phyloP scores from a whole-genome alignment of 2,888 invertebrate genomes.

The Phaonia tiefii region DNA sequence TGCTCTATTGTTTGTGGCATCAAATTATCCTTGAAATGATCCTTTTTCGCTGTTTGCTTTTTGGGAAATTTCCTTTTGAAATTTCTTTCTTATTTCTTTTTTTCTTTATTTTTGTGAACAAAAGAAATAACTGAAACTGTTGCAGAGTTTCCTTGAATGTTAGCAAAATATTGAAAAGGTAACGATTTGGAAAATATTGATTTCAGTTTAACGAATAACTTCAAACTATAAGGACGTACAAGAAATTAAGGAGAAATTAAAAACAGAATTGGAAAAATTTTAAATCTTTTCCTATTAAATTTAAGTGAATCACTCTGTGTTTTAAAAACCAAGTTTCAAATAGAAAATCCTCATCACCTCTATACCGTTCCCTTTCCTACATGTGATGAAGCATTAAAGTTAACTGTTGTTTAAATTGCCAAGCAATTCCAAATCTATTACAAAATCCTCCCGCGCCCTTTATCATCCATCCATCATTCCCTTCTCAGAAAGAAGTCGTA shows the following conservation, averaged over 20 bases:
- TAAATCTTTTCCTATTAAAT: neutral
- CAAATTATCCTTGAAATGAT: constrained; percentile 62
- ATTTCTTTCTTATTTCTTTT: constrained; percentile 19
- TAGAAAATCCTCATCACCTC: no score
- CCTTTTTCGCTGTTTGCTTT: neutral
- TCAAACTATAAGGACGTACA: constrained; percentile 55
- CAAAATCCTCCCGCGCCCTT: neutral
- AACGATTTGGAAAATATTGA: constrained; percentile 8
- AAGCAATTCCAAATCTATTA: neutral
- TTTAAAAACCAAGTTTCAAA: neutral
- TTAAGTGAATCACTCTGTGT: constrained; percentile 19
- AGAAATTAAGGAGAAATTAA: constrained; percentile 18
- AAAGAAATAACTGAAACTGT: constrained; percentile 30
- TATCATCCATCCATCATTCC: neutral
- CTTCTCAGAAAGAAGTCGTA: neutral
- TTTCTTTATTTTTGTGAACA: no score
- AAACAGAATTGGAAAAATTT: neutral
- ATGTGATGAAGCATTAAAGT: no score
- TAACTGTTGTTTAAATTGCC: no score
- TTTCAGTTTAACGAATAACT: constrained; percentile 52
- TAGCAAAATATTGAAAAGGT: neutral
- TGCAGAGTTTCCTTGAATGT: constrained; percentile 35
- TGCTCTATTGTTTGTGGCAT: constrained; percentile 31
- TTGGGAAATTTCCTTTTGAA: neutral
- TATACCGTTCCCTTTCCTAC: no score